Evolutionary conservation across 2,113 vertebrate genomes (phyloP), one percentile per base, ranked within the genome.

Genomic region (Nanorana parkeri): DNA sequence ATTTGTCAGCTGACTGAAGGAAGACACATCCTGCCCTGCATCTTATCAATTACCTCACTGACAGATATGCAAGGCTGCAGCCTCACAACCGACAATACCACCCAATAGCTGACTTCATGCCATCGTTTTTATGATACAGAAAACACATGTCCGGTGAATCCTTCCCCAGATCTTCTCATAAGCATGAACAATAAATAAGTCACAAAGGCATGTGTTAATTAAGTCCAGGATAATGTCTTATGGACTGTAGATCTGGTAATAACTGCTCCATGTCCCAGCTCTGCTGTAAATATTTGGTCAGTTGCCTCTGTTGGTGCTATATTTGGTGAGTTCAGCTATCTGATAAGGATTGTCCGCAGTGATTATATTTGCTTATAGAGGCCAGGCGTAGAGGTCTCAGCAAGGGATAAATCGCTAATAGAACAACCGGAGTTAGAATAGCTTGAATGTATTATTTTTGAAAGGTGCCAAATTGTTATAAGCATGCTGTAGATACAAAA

Each of bases 191-290:
- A 75, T 67, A 65, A 65, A 81, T 74, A 75, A 67, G 61, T 82
- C 80, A 75, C 52, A 67, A 66, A 58, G 26, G 23, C 63, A 83
- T 76, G 80, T 83, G 80, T 76, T 83, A 83, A 83, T 83, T 29
- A 75, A 76, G 80, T 83, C 80, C 72, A 67, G 80, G 63, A 76
- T 76, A 68, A 51, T 19, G 21, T 76, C 72, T 76, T 76, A 83
- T 83, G 64, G 65, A 76, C 80, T 83, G 80, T 51, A 75, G 80
- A 76, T 83, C 80, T 83, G 56, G 63, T 76, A 76, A 75, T 83
- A 83, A 76, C 8, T 63, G 63, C 32, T 41, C 3, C 26, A 17
- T 58, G 72, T 83, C 80, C 80, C 80, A 76, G 7, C 52, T 28
- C 80, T 83, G 72, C 80, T 41, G 68, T 83, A 83, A 83, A 83